Conservation (phyloP, 2,888 invertebrate species). For the Eupelmus urozonus region DNA sequence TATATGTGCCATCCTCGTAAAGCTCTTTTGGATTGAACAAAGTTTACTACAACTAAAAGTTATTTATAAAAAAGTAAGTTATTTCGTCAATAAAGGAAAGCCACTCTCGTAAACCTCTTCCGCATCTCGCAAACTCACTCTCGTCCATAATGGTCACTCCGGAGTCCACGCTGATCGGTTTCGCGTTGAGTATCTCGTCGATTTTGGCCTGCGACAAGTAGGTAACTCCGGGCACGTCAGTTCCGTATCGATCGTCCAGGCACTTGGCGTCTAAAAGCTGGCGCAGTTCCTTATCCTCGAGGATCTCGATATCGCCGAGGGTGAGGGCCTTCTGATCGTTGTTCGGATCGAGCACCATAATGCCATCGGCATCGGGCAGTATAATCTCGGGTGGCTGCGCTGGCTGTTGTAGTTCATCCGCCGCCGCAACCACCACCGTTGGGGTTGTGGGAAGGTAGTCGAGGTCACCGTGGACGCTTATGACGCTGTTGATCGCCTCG, state of each 20-base stretch:
- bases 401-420: constrained; percentile 8
- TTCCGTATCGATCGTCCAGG: constrained; percentile 70
- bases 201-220: constrained; percentile 72
- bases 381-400: constrained; percentile 42
- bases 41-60: no score
- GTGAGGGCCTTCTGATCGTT: constrained; percentile 64
- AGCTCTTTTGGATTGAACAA: no score
- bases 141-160: constrained; percentile 26
- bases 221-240: constrained; percentile 67
- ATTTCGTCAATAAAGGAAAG: no score
- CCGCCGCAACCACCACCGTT: neutral
- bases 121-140: constrained; percentile 31
- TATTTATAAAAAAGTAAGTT: no score
- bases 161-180: constrained; percentile 54
- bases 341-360: constrained; percentile 71
- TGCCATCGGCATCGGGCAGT: constrained; percentile 62
- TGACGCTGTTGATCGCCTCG: constrained; percentile 65
- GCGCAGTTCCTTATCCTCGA: constrained; percentile 72
- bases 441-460: constrained; percentile 30
- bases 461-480: constrained; percentile 28
- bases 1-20: no score
- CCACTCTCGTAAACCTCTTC: no score
- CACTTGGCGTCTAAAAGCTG: constrained; percentile 68
- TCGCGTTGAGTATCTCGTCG: constrained; percentile 70
- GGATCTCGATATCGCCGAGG: constrained; percentile 69